Conservation (phyloP, 2,888 invertebrate species). For the Aproaerema taeniolella region DNA sequence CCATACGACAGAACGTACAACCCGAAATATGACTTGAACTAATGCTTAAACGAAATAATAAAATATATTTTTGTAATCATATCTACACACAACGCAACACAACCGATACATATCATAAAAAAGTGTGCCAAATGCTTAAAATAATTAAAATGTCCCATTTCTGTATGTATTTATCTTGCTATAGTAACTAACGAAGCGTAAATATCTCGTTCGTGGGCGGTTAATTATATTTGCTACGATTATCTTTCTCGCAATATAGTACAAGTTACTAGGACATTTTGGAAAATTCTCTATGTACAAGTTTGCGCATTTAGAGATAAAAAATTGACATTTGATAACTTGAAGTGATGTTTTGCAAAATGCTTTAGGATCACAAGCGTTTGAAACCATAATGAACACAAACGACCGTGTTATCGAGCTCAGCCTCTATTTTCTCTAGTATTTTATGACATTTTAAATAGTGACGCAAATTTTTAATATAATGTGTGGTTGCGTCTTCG, state of each 20-base stretch:
- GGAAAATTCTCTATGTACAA: neutral
- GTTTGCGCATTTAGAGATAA: neutral
- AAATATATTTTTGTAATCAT: slow-evolving; percentile 37
- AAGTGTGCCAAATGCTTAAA: slow-evolving; percentile 55
- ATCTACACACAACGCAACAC: slow-evolving; percentile 26
- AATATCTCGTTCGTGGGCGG: neutral
- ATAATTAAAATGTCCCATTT: slow-evolving; percentile 48
- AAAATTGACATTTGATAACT: neutral
- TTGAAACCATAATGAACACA: slow-evolving; percentile 1
- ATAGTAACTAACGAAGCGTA: neutral
- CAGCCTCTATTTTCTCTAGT: slow-evolving; percentile 5
- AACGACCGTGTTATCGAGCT: neutral
- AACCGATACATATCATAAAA: slow-evolving; percentile 51
- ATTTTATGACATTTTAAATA: slow-evolving; percentile 12
- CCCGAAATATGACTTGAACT: slow-evolving; percentile 1
- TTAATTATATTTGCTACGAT: neutral
- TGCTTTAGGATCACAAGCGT: neutral
- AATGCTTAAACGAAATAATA: slow-evolving; percentile 5
- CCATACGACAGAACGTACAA: neutral
- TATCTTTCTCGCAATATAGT: neutral
- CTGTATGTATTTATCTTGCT: slow-evolving; percentile 19
- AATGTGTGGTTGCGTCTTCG: slow-evolving; percentile 22
- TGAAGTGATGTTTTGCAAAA: neutral
- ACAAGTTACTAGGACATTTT: neutral
- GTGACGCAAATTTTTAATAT: slow-evolving; percentile 6